A percentile compares a stretch with the other conserved stretches of the same genome.
Evolutionary conservation across 1,140 invertebrate genomes (phyloP).

Genomic region (Listronotus oregonensis): DNA sequence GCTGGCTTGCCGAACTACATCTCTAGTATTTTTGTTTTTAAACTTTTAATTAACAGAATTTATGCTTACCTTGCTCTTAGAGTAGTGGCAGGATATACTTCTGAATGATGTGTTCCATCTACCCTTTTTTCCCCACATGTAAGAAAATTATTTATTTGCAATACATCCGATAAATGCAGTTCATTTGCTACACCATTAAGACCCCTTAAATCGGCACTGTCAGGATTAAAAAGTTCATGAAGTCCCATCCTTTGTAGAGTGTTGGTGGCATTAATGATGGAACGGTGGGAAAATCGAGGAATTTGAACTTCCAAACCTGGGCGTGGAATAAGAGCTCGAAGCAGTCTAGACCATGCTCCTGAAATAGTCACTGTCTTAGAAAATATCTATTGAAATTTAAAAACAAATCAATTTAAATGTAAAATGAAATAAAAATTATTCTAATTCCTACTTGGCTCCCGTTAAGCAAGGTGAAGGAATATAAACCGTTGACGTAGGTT

Average conservation of each 20-base stretch:
- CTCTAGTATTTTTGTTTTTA: too few relatives aligned
- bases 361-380: neutral
- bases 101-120: slow-evolving; percentile 74
- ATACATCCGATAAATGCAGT: slow-evolving; percentile 76
- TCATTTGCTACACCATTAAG: slow-evolving; percentile 76
- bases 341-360: slow-evolving; percentile 72
- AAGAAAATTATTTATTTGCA: slow-evolving; percentile 78
- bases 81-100: slow-evolving; percentile 75
- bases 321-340: slow-evolving; percentile 72
- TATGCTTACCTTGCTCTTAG: slow-evolving; percentile 54
- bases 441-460: too few relatives aligned
- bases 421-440: too few relatives aligned
- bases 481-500: too few relatives aligned
- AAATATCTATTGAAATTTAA: too few relatives aligned
- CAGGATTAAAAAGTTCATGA: slow-evolving; percentile 73
- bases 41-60: too few relatives aligned
- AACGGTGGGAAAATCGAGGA: slow-evolving; percentile 80
- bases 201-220: slow-evolving; percentile 77
- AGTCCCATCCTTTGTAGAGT: slow-evolving; percentile 80
- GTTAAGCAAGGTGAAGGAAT: too few relatives aligned
- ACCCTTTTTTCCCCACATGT: slow-evolving; percentile 77
- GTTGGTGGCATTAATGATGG: slow-evolving; percentile 76
- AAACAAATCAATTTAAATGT: too few relatives aligned
- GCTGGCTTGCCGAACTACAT: too few relatives aligned
- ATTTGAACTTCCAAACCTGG: slow-evolving; percentile 78